Evolutionary conservation across 2,113 vertebrate species (phyloP), one percentile per base, ranked within the genome.

Genomic region (Podarcis muralis): DNA sequence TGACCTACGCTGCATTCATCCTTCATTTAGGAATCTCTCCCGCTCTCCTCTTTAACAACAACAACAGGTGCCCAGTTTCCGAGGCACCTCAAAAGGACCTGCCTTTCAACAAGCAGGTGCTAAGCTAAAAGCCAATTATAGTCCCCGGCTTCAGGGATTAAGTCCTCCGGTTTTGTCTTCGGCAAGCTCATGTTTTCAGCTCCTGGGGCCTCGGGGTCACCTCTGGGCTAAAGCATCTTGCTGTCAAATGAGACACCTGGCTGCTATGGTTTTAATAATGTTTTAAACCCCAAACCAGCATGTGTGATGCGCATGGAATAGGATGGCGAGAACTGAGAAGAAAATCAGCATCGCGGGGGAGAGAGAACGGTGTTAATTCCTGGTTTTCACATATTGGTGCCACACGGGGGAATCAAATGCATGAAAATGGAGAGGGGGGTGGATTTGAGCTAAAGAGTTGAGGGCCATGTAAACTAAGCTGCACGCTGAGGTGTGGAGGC

Each of bases 41-140:
- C 32, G 7, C 57, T 35, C 22, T 8, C 37, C n/a, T 8, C 30
- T 43, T 68, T 71, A 53, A 65, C 27, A 81, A 13, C 43, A 48
- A 48, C 48, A 53, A 27, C 68, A 57, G 57, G 37, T 82, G 53
- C 53, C 13, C 53, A 5, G 8, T 32, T 66, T 43, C 74, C 5
- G 48, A 79, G 27, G 1, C 18, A 1, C 22, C 22, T 87, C 48
- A 11, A 25, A 37, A 76, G 22, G 30, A 27, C 37, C n/a, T 68
- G 37, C 12, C 22, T 88, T 88, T 77, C 80, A 83, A 59, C 57
- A 48, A 18, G 59, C 40, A 76, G 71, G 53, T 83, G 71, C 40
- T 88, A 76, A 83, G 57, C 74, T 66, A 78, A 78, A 78, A 86
- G 74, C 59, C 74, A 86, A 68, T 78, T 66, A 78, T 8, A 5